phyloP scores from a whole-genome alignment of 2,113 vertebrate species.

The Nycticorax nycticorax region DNA sequence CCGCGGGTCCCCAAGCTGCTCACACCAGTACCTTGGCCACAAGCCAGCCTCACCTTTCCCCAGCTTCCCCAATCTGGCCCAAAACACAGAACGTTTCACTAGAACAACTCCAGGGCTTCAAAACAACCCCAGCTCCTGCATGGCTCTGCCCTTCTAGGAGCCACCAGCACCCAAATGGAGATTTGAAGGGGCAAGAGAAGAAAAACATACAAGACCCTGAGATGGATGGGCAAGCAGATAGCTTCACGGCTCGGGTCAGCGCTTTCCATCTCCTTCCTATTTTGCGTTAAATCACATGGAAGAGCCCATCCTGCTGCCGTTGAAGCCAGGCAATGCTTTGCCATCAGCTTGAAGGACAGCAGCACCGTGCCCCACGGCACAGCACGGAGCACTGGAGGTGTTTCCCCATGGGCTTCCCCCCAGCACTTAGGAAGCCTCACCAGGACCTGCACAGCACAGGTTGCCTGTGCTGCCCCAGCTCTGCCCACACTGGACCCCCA shows the following conservation, averaged over 20 bases:
- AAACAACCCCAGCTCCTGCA: conserved; percentile 35
- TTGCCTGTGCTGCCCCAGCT: rapidly evolving
- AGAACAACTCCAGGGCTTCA: conserved; percentile 12
- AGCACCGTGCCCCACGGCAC: rapidly evolving
- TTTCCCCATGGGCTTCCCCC: background rate
- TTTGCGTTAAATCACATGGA: background rate
- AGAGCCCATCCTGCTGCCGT: background rate
- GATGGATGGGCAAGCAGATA: background rate
- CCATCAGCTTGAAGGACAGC: rapidly evolving
- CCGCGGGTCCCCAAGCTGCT: rapidly evolving
- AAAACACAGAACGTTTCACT: conserved; percentile 20
- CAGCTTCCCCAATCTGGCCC: conserved; percentile 26
- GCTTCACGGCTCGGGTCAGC: rapidly evolving
- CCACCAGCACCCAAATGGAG: conserved; percentile 40
- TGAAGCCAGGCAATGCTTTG: background rate
- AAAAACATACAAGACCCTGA: background rate
- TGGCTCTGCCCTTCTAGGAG: conserved; percentile 44
- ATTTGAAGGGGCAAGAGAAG: conserved; percentile 5
- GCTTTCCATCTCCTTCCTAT: background rate
- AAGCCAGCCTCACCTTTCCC: background rate
- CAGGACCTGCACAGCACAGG: rapidly evolving
- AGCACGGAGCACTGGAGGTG: rapidly evolving
- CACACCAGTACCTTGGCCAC: background rate
- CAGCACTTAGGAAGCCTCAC: rapidly evolving
- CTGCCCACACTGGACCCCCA: rapidly evolving